Percentiles rank a stretch among this genome's conserved stretches.
Evolutionary conservation across 2,797 vertebrate species (phyloP).

Genomic region (Thripadectes ignobilis): DNA sequence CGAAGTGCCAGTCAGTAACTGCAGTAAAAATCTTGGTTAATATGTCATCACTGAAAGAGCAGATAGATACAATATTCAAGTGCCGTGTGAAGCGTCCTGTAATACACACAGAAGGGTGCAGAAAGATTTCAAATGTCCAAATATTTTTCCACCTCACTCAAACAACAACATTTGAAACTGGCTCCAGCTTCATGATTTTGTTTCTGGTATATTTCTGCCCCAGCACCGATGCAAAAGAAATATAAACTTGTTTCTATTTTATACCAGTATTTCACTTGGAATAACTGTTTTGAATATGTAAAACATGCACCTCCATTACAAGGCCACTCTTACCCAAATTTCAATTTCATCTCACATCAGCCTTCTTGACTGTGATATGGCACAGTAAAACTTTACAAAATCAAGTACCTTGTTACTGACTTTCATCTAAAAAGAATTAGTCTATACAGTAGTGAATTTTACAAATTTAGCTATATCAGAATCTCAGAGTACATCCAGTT

Average conservation of each 20-base stretch:
- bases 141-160: neutral
- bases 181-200: neutral
- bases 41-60: conserved; percentile 88
- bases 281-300: neutral
- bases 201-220: neutral
- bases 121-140: neutral
- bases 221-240: neutral
- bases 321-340: neutral
- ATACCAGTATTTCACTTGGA: neutral
- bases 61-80: conserved; percentile 88
- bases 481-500: neutral
- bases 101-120: neutral
- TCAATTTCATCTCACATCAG: neutral
- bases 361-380: neutral
- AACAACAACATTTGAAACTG: neutral
- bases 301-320: neutral
- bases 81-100: conserved; percentile 91
- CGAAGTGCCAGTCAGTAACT: conserved; percentile 91
- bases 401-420: neutral
- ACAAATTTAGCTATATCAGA: neutral
- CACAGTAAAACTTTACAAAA: neutral
- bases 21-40: conserved; percentile 90
- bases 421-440: neutral
- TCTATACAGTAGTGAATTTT: neutral
- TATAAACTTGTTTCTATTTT: neutral